phyloP scores from a whole-genome alignment of 2,888 invertebrate genomes.

The Nomada hirtipes region DNA sequence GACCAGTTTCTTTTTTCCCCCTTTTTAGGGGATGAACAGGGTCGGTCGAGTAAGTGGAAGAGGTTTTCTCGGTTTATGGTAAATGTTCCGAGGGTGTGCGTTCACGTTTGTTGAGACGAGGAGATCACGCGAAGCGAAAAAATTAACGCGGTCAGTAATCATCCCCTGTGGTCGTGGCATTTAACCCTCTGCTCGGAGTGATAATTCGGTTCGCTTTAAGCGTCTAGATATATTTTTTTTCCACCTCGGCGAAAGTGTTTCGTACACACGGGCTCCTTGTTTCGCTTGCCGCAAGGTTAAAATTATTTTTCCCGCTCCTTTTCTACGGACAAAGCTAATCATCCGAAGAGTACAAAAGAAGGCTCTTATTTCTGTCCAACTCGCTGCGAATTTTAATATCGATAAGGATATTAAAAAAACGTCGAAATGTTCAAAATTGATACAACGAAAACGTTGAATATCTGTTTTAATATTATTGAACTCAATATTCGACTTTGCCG shows the following conservation, averaged over 20 bases:
- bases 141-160: slow-evolving; percentile 52
- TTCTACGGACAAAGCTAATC: neutral
- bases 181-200: slow-evolving; percentile 41
- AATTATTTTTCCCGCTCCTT: neutral
- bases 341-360: neutral
- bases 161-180: slow-evolving; percentile 40
- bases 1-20: neutral
- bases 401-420: neutral
- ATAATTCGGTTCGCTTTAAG: slow-evolving; percentile 26
- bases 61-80: slow-evolving; percentile 40
- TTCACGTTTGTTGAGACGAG: slow-evolving; percentile 30
- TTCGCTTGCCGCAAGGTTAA: neutral
- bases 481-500: too few relatives aligned
- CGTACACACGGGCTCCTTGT: neutral
- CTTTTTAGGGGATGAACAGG: slow-evolving; percentile 12
- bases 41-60: slow-evolving; percentile 17
- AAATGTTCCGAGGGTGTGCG: slow-evolving; percentile 36
- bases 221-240: neutral
- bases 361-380: neutral
- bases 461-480: too few relatives aligned
- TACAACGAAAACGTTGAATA: slow-evolving; percentile 1
- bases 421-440: neutral
- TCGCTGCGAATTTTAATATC: neutral
- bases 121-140: slow-evolving; percentile 46
- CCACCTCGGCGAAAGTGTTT: slow-evolving; percentile 6